Evolutionary conservation across 2,888 invertebrate species (phyloP), one percentile per base, ranked within the genome.

Genomic region (Amorpha juglandis): DNA sequence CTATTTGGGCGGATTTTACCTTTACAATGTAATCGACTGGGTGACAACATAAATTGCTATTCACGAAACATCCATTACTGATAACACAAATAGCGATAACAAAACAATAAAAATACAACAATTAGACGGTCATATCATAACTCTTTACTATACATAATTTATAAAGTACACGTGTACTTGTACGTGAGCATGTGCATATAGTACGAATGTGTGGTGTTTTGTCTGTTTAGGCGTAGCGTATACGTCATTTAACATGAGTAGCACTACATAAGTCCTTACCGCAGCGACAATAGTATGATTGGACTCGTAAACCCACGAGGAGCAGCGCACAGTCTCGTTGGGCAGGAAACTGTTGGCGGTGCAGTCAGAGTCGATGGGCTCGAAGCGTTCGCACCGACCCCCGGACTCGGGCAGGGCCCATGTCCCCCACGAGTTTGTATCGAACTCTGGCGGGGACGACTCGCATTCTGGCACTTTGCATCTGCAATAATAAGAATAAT

Each of bases 381-480:
- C 70, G 63, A 79, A 78, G 1, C 91, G 82, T 65, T 80, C 75
- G 81, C 93, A 90, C 48, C 81, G 77, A 1, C 81, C 83, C 0
- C 77, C 82, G 1, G 70, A 70, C 67, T 82, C 84, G 0, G 91
- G 91, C 38, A 90, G 81, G 27, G 91, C 88, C 86, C 88, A 89
- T 1, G 71, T 42, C 0, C 86, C 86, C 93, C 93, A 93, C 1
- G 68, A 81, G 52, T 81, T 78, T 0, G 89, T 72, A 21, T 66
- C 69, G 70, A 78, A 84, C 67, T 75, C 67, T 0, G 84, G 82
- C 0, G 90, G 86, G 7, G 73, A 64, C 0, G 79, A 69, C 71
- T 93, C 93, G 78, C 93, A 93, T 78, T 92, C 88, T 66, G 93
- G 92, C 0, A 94, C 90, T 53, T 73, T 69, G 72, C 93, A 94